Evolutionary conservation across 1,140 invertebrate species (phyloP), one percentile per base, ranked within the genome.

Genomic region (Drosophila truncata): DNA sequence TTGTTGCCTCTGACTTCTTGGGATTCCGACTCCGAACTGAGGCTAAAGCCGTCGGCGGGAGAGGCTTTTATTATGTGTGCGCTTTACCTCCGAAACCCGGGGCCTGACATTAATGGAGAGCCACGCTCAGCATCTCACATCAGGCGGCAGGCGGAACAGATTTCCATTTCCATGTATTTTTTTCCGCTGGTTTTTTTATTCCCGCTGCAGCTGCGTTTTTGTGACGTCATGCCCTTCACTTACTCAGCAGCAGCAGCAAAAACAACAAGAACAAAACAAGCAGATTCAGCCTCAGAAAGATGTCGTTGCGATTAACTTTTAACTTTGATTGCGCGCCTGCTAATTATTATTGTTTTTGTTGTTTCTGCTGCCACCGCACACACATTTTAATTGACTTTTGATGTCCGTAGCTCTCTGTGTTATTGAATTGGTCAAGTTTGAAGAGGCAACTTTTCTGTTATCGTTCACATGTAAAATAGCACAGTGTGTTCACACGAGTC

Each of bases 201-300:
- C 29, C 23, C 25, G 31, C 42, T 62, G 66, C 74, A 82, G 76
- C 64, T 71, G 63, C 29, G 63, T 20, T 67, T 49, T 58, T 80
- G 64, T 90, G 85, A 90, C 85, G 84, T 88, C 84, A 88, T 88
- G 85, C 84, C 85, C 84, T 88, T 88, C 84, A 87, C 84, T 82
- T 87, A 78, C 61, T 76, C 65, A 75, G 55, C 59, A 41, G 39
- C 27, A 55, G n/a, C 41, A 63, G 8, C 35, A 20, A 23, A 3
- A 37, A 58, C 23, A 62, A 54, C 50, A 37, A 58, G n/a, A 62
- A 54, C 50, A n/a, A 7, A 2, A 33, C 23, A 10, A 20, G 35
- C 31, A 54, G 50, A 33, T 37, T 39, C 60, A 63, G 61, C 61
- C 61, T 41, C 57, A 14, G 46, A 25, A 2, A 62, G 49, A 60